Conservation (phyloP, 1,140 invertebrate genomes). For the Pseudachorutes palmiensis region DNA sequence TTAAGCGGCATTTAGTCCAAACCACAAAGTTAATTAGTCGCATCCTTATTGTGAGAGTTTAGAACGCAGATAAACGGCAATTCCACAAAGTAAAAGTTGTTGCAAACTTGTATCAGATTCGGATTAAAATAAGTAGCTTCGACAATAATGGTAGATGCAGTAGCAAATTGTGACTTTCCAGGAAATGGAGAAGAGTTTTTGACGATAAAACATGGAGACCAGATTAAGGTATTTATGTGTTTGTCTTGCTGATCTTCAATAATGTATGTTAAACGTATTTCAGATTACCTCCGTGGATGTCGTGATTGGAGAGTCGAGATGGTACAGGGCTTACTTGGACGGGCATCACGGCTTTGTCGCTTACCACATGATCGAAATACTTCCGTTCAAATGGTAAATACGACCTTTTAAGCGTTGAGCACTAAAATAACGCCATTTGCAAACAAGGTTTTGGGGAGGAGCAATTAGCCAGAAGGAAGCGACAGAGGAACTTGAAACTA, state of each 20-base stretch:
- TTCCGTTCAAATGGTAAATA: not conserved
- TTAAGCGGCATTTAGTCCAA: too few species aligned
- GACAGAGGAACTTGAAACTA: not conserved
- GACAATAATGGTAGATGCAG: not conserved
- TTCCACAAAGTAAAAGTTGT: not conserved
- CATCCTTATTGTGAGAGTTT: too few species aligned
- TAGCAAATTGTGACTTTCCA: not conserved
- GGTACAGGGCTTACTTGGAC: not conserved
- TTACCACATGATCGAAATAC: not conserved
- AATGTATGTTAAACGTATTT: not conserved
- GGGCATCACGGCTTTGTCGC: not conserved
- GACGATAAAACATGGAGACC: not conserved
- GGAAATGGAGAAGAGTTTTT: conserved; percentile 1
- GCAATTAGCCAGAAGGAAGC: not conserved
- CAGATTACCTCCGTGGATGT: not conserved
- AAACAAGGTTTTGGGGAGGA: conserved; percentile 7
- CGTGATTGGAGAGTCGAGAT: not conserved
- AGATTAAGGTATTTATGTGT: not conserved
- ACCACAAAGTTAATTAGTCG: too few species aligned
- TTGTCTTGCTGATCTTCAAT: not conserved
- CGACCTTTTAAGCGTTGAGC: not conserved
- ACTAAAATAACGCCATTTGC: too few species aligned
- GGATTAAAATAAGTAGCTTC: not conserved
- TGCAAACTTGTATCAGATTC: not conserved
- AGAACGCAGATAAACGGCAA: too few species aligned